phyloP scores from a whole-genome alignment of 2,888 invertebrate species.

The Congeria kusceri region DNA sequence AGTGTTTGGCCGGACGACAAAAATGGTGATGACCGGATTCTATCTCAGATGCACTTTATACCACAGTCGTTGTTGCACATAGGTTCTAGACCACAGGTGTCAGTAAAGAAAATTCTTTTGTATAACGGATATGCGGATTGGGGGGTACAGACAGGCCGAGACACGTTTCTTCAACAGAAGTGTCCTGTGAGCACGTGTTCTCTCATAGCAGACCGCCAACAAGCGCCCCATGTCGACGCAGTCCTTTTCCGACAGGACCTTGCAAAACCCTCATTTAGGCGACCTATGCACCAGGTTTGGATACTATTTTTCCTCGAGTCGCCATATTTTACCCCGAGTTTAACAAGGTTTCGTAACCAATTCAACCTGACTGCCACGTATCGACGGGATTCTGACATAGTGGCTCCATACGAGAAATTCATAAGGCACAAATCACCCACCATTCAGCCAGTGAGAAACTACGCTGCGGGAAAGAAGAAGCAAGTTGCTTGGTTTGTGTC shows the following conservation, averaged over 20 bases:
- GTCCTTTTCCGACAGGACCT: conserved; percentile 47
- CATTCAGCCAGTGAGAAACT: conserved; percentile 67
- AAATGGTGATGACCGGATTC: conserved; percentile 43
- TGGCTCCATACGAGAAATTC: conserved; percentile 98
- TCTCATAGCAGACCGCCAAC: conserved; percentile 88
- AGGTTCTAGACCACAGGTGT: not conserved
- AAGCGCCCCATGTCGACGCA: conserved; percentile 32
- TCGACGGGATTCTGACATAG: conserved; percentile 96
- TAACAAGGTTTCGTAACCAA: conserved; percentile 90
- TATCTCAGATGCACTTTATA: conserved; percentile 35
- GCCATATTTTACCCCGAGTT: conserved; percentile 87
- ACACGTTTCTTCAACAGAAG: conserved; percentile 79
- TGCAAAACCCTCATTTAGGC: conserved; percentile 1
- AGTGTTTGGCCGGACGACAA: conserved; percentile 31
- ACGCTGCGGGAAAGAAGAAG: conserved; percentile 93
- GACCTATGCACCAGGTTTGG: conserved; percentile 51
- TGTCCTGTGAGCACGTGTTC: conserved; percentile 95
- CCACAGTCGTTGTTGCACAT: conserved; percentile 1
- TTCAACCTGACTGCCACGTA: conserved; percentile 99
- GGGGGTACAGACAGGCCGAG: conserved; percentile 43
- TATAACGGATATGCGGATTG: conserved; percentile 44
- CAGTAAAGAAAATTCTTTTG: conserved; percentile 50
- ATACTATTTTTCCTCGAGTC: conserved; percentile 53
- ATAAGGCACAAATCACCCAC: conserved; percentile 89
- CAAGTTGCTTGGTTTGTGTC: conserved; percentile 99